Evolutionary conservation across 2,888 invertebrate species (phyloP).

Genomic region (Cybosia mesomella): DNA sequence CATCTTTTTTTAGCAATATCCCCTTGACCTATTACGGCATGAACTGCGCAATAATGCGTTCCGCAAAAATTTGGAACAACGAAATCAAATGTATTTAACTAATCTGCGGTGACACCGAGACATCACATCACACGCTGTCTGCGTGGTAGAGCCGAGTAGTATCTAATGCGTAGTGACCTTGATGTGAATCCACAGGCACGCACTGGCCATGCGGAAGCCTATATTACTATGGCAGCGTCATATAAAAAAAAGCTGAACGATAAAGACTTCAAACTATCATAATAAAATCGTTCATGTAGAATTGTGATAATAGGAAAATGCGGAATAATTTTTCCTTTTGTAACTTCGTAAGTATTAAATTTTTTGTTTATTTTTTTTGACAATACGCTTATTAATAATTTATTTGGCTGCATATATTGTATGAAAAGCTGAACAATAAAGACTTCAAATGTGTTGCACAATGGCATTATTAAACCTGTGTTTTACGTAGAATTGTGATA

Average conservation of each 20-base stretch:
- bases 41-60: constrained; percentile 65
- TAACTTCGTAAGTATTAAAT: too few species aligned
- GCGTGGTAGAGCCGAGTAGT: constrained; percentile 57
- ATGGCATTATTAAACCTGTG: too few species aligned
- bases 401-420: too few species aligned
- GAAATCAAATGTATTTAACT: constrained; percentile 49
- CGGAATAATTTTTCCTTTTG: too few species aligned
- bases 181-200: constrained; percentile 64
- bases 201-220: constrained; percentile 66
- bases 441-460: too few species aligned
- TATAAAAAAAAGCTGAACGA: constrained; percentile 27
- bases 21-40: constrained; percentile 74
- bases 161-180: constrained; percentile 68
- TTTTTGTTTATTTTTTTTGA: too few species aligned
- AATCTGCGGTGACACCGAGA: constrained; percentile 50
- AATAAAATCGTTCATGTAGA: neutral
- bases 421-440: too few species aligned
- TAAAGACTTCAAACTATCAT: constrained; percentile 7
- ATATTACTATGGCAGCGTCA: constrained; percentile 44
- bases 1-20: constrained; percentile 57
- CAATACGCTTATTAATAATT: too few species aligned
- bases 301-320: too few species aligned
- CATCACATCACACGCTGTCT: constrained; percentile 49
- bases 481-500: too few species aligned
- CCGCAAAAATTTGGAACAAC: constrained; percentile 25